These are phyloP conservation scores for Philopedon plagiatum DNA, from an alignment of 2,888 invertebrate genomes.

Conservation along the genomic window DNA sequence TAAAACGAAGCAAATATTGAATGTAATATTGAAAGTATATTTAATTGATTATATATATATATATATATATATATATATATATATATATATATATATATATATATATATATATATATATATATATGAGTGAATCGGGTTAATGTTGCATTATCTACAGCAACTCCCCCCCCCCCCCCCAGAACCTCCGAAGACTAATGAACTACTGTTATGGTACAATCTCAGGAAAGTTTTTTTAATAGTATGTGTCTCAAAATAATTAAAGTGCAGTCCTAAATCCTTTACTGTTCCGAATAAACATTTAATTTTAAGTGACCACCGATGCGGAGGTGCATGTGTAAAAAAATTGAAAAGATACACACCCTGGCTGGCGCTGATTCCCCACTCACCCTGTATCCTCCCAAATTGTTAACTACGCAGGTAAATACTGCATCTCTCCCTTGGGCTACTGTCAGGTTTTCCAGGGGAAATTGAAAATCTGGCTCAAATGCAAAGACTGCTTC, in stretches of 20 bases:
- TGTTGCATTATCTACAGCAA: too few species aligned
- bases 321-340: constrained; percentile 60
- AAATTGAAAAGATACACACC: constrained; percentile 78
- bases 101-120: too few species aligned
- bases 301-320: constrained; percentile 53
- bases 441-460: constrained; percentile 88
- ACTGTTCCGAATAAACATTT: constrained; percentile 36
- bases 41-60: too few species aligned
- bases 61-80: background rate
- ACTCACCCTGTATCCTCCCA: constrained; percentile 91
- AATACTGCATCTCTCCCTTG: constrained; percentile 88
- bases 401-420: constrained; percentile 88
- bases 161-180: too few species aligned
- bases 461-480: constrained; percentile 84
- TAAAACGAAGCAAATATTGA: too few species aligned
- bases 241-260: too few species aligned
- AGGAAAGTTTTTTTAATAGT: too few species aligned
- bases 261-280: background rate
- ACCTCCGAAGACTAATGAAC: too few species aligned
- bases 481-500: constrained; percentile 81
- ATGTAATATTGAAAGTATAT: too few species aligned
- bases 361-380: constrained; percentile 87
- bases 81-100: too few species aligned
- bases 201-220: too few species aligned
- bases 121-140: too few species aligned